Percentiles rank a stretch among this genome's conserved stretches.
Evolutionary conservation across 2,797 vertebrate genomes (phyloP).

Genomic region (Taeniopygia guttata): DNA sequence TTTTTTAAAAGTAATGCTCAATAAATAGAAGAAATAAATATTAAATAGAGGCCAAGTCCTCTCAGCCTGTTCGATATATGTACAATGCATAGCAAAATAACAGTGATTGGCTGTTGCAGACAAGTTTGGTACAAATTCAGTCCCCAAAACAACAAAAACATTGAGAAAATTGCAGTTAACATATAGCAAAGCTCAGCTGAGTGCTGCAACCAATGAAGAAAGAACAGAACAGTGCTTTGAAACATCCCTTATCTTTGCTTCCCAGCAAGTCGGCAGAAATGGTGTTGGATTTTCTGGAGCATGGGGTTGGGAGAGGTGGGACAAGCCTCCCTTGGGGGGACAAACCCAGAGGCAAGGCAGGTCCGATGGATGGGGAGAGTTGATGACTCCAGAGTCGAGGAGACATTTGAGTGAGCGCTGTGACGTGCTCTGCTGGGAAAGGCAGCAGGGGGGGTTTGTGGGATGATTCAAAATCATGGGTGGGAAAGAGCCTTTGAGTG

Average conservation of each 20-base stretch:
- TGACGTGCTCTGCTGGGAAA: neutral
- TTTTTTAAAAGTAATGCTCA: slow-evolving; percentile 44
- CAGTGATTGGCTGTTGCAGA: slow-evolving; percentile 36
- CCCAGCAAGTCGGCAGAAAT: neutral
- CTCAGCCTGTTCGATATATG: slow-evolving; percentile 64
- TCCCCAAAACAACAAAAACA: neutral
- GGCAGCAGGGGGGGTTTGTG: neutral
- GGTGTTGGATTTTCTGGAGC: neutral
- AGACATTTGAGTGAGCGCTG: neutral
- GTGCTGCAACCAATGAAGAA: neutral
- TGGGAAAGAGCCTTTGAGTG: neutral
- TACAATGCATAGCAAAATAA: slow-evolving; percentile 82
- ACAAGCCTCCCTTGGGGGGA: neutral
- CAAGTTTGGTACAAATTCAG: slow-evolving; percentile 22
- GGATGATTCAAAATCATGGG: neutral
- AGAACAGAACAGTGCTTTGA: neutral
- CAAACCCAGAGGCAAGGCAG: neutral
- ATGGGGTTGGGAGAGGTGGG: neutral
- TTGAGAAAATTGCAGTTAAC: neutral
- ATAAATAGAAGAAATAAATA: slow-evolving; percentile 87
- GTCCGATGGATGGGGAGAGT: neutral
- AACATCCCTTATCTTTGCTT: neutral
- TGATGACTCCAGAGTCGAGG: neutral
- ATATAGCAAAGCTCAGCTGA: neutral
- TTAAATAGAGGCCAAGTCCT: slow-evolving; percentile 67